Evolutionary conservation across 35 echinoderm and acorn worm genomes (phyloP).

Genomic region (Holothuria glaberrima): DNA sequence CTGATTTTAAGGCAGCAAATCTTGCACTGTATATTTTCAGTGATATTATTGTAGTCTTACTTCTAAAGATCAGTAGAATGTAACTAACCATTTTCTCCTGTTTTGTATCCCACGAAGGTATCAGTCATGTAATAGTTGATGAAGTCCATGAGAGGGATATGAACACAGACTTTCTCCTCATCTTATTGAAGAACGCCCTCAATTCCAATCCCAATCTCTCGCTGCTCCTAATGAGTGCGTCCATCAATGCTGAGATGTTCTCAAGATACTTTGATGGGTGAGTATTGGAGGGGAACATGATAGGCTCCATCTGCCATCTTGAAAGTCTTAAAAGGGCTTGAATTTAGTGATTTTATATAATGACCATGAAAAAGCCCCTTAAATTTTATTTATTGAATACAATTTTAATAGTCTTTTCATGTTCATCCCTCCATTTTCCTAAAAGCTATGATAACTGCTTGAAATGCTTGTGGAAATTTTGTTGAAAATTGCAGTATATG

Average conservation of each 20-base stretch:
- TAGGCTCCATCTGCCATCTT: too few relatives aligned
- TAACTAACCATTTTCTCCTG: background rate
- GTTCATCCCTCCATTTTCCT: too few relatives aligned
- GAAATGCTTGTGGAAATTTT: too few relatives aligned
- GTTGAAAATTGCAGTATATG: too few relatives aligned
- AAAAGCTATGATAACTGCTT: too few relatives aligned
- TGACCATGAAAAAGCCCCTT: too few relatives aligned
- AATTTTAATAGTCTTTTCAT: too few relatives aligned
- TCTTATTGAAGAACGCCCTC: conserved; percentile 79
- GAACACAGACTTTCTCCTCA: conserved; percentile 86
- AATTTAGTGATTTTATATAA: too few relatives aligned
- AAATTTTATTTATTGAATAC: too few relatives aligned
- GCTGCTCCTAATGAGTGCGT: conserved; percentile 91
- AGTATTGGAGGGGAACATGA: background rate
- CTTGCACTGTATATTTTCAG: too few relatives aligned
- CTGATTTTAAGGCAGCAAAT: too few relatives aligned
- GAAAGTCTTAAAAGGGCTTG: too few relatives aligned
- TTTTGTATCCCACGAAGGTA: conserved; percentile 51
- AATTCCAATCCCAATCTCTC: conserved; percentile 66
- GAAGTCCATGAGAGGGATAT: conserved; percentile 95
- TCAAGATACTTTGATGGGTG: conserved; percentile 88
- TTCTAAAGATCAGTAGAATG: background rate
- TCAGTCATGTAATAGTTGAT: conserved; percentile 94
- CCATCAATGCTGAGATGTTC: conserved; percentile 87
- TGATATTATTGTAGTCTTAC: background rate